Conservation (phyloP, 2,797 vertebrate genomes). For the Fundulus diaphanus region DNA sequence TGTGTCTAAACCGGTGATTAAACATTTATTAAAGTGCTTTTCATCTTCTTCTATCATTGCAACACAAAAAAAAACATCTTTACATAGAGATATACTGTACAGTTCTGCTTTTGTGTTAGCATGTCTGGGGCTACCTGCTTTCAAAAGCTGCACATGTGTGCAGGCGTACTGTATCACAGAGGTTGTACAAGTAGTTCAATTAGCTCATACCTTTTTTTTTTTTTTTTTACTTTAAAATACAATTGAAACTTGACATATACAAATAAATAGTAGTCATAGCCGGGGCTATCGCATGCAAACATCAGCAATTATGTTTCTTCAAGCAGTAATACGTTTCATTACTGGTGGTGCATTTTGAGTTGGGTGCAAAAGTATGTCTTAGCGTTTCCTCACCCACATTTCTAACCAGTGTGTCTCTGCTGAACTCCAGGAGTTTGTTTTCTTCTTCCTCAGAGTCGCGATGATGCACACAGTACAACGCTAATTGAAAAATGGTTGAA, state of each 20-base stretch:
- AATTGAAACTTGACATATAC: conserved; percentile 88
- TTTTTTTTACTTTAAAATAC: conserved; percentile 79
- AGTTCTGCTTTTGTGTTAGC: conserved; percentile 77
- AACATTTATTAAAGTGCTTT: conserved; percentile 90
- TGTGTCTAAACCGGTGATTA: conserved; percentile 85
- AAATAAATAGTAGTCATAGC: conserved; percentile 92
- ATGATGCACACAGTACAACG: conserved; percentile 78
- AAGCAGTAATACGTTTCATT: conserved; percentile 87
- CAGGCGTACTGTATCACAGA: conserved; percentile 70
- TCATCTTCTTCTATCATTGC: conserved; percentile 82
- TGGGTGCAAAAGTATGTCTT: conserved; percentile 84
- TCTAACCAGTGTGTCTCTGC: conserved; percentile 81
- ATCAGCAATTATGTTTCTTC: conserved; percentile 86
- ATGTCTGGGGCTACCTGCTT: conserved; percentile 68
- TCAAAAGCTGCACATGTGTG: conserved; percentile 68
- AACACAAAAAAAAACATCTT: conserved; percentile 85
- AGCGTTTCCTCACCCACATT: conserved; percentile 77
- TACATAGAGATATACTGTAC: conserved; percentile 86
- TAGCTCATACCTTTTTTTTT: conserved; percentile 69
- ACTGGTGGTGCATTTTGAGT: conserved; percentile 86
- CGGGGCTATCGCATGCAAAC: conserved; percentile 88
- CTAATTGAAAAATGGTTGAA: conserved; percentile 78
- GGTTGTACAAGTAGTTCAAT: conserved; percentile 79
- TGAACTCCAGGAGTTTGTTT: conserved; percentile 69
- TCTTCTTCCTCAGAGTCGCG: conserved; percentile 60